A percentile compares a stretch with the other conserved stretches of the same genome.
Conservation (phyloP, 2,888 invertebrate genomes). For the Pilophorus perplexus region DNA sequence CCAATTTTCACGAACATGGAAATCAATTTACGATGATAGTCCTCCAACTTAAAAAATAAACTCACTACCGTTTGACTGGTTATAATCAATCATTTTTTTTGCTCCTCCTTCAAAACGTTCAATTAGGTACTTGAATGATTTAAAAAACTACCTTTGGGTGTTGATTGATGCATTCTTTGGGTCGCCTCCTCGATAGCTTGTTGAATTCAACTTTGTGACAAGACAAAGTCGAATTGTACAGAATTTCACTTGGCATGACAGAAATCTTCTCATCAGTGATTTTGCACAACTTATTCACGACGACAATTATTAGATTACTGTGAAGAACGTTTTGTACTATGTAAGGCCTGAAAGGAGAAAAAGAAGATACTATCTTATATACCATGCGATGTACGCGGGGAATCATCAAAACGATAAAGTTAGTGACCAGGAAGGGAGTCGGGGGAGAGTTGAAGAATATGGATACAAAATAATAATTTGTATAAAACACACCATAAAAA, state of each 20-base stretch:
- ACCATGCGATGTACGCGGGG: slow-evolving; percentile 14
- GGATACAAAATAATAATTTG: no score
- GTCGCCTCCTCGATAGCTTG: slow-evolving; percentile 64
- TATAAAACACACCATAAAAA: neutral
- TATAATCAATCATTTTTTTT: neutral
- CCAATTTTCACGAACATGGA: no score
- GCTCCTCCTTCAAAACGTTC: no score
- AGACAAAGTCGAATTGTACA: slow-evolving; percentile 45
- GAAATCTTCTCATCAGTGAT: slow-evolving; percentile 38
- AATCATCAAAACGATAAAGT: no score
- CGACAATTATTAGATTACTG: slow-evolving; percentile 75
- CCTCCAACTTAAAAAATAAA: no score
- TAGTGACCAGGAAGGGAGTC: no score
- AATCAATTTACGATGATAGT: no score
- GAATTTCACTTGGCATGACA: slow-evolving; percentile 45
- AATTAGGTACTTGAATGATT: no score
- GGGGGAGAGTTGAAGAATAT: no score
- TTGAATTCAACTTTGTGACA: slow-evolving; percentile 58
- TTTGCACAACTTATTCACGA: slow-evolving; percentile 62
- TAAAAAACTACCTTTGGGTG: slow-evolving; percentile 74
- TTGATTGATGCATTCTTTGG: slow-evolving; percentile 71
- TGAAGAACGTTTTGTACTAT: slow-evolving; percentile 70
- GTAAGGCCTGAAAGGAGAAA: slow-evolving; percentile 60
- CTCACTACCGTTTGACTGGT: no score
- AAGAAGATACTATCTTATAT: neutral